Evolutionary conservation across 2,888 invertebrate species (phyloP).

Genomic region (Anaspis maculata): DNA sequence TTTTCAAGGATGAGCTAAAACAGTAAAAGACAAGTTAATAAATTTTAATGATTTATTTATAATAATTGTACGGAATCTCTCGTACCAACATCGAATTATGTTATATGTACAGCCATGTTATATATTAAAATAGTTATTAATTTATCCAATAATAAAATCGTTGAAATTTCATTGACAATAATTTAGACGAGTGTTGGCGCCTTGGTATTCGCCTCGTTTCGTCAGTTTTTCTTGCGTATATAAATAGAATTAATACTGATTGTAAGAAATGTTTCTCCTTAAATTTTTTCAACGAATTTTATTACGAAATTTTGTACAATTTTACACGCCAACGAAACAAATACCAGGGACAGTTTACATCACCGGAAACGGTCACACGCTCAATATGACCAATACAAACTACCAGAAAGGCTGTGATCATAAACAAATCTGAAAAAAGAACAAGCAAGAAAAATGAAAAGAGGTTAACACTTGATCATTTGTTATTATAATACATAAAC

Average conservation of each 20-base stretch:
- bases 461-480: constrained; percentile 18
- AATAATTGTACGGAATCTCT: constrained; percentile 38
- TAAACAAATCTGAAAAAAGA: constrained; percentile 13
- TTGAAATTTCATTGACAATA: constrained; percentile 34
- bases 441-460: constrained; percentile 23
- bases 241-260: constrained; percentile 35
- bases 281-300: constrained; percentile 25
- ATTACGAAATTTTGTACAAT: constrained; percentile 36
- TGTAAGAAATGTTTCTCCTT: constrained; percentile 27
- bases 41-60: constrained; percentile 25
- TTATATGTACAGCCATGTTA: constrained; percentile 39
- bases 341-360: constrained; percentile 18
- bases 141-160: constrained; percentile 32
- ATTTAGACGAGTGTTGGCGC: constrained; percentile 16
- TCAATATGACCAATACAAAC: no score
- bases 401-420: no score
- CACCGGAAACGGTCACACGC: constrained; percentile 11
- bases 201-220: constrained; percentile 12
- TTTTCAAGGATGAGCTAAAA: no score
- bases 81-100: constrained; percentile 42
- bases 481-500: no score
- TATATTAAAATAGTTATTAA: constrained; percentile 41
- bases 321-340: constrained; percentile 24
- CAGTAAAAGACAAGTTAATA: neutral
- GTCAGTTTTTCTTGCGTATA: constrained; percentile 13